A percentile compares a stretch with the other conserved stretches of the same genome.
Conservation (phyloP, 2,113 vertebrate species). For the Megalops atlanticus region DNA sequence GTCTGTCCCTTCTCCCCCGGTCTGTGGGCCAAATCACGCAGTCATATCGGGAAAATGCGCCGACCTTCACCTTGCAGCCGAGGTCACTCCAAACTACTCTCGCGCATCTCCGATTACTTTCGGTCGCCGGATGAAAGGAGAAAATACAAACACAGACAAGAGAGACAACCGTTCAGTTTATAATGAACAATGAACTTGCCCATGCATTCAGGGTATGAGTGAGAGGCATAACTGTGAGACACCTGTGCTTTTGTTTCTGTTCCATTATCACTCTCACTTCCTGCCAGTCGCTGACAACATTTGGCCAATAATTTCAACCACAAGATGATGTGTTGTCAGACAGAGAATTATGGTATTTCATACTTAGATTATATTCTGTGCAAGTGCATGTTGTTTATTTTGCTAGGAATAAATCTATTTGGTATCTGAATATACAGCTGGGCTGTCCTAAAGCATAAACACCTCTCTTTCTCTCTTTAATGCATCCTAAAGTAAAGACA, state of each 20-base stretch:
- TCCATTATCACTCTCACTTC: not conserved
- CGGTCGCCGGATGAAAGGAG: not conserved
- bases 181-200: not conserved
- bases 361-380: not conserved
- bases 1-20: conserved; percentile 14
- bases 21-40: not conserved
- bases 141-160: not conserved
- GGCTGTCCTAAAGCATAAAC: not conserved
- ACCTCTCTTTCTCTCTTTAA: not conserved
- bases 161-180: not conserved
- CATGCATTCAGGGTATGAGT: not conserved
- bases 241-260: not conserved
- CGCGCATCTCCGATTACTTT: not conserved
- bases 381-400: not conserved
- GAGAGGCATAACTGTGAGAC: not conserved
- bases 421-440: not conserved
- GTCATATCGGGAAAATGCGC: not conserved
- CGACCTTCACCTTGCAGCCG: not conserved
- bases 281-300: not conserved
- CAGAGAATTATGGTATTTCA: not conserved
- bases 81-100: not conserved
- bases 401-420: not conserved
- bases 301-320: not conserved
- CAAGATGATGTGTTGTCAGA: not conserved
- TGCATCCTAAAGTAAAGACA: not conserved